Base-by-base conservation (phyloP, 2,888 invertebrate species). In the Ferrisia virgata region DNA sequence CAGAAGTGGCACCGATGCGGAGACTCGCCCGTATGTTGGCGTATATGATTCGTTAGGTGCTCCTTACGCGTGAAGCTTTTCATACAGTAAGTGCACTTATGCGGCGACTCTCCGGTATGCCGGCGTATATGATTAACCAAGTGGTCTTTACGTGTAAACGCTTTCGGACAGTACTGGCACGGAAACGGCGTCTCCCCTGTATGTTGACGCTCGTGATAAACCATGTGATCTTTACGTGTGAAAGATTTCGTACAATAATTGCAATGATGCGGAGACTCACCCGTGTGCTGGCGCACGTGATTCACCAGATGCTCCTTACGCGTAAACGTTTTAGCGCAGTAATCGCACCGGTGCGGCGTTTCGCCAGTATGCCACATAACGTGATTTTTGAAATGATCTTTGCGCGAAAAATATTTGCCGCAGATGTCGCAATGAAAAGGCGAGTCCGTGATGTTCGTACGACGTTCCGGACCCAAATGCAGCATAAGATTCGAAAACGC, bases 111-210 rank as follows among this genome's bases (percentile, higher is more conserved):
- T 88, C 95, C 95, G 86, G 95, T 95, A 89, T 95, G 95, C 86
- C 94, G 94, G 87, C 95, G 91, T 93, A 95, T 94, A 90, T 95
- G 95, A 90, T 95, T 95, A 87, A 94, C 93, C 89, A 95, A 92
- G 90, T 95, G 95, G 90, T 95, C 95, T 90, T 95, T 95, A 87
- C 95, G 92, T 86, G 95, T 95, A 89, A 95, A 95, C 89, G 95
- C 95, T 91, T 95, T 95, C 64, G 87, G 87, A 86, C 88, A 88
- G 80, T 93, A 94, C 87, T 93, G 94, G 89, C 95, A 95, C 88
- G 94, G 92, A 90, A 93, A 93, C 69, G 93, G 93, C 47, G 93
- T 93, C 88, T 93, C 92, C 76, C 93, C 94, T 80, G 94, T 94
- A 88, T 94, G 94, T 88, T 94, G 94, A 86, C 95, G 91, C 87